These are phyloP conservation scores for Cladopsammia gracilis DNA, from an alignment of 64 coral and sea anemone species.

Conservation along the genomic window DNA sequence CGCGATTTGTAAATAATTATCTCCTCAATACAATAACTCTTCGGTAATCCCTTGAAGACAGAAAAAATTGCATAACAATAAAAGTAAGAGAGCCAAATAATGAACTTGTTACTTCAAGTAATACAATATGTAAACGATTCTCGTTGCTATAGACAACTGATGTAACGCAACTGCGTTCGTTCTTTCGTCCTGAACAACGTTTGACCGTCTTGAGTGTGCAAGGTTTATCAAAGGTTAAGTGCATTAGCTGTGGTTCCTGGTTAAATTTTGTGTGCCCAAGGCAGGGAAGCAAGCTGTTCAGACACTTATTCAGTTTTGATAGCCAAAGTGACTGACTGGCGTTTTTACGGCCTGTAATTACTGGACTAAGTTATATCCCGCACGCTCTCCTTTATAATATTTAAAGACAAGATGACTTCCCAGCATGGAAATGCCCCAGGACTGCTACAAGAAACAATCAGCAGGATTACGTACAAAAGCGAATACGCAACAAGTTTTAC, in stretches of 20 bases:
- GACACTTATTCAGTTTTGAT: no score
- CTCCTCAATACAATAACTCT: background rate
- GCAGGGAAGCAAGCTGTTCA: no score
- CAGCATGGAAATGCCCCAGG: slow-evolving; percentile 48
- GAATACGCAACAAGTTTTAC: slow-evolving; percentile 80
- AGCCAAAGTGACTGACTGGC: no score
- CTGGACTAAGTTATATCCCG: no score
- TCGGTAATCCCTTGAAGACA: background rate
- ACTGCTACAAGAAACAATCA: slow-evolving; percentile 78
- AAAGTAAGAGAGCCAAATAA: background rate
- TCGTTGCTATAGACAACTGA: slow-evolving; percentile 22
- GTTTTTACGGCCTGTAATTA: no score
- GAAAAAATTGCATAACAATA: slow-evolving; percentile 37
- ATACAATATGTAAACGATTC: background rate
- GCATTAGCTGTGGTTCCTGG: no score
- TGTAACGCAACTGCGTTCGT: slow-evolving; percentile 13
- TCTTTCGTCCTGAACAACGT: no score
- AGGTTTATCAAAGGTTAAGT: no score
- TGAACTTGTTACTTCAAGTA: background rate
- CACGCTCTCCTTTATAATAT: no score
- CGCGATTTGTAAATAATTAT: background rate
- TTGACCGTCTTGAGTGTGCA: no score
- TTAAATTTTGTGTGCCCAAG: no score
- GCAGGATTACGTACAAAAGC: slow-evolving; percentile 72
- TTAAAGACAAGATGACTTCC: slow-evolving; percentile 34